These are phyloP conservation scores for Lutjanus erythropterus DNA, from an alignment of 2,113 vertebrate species.

Conservation along the genomic window DNA sequence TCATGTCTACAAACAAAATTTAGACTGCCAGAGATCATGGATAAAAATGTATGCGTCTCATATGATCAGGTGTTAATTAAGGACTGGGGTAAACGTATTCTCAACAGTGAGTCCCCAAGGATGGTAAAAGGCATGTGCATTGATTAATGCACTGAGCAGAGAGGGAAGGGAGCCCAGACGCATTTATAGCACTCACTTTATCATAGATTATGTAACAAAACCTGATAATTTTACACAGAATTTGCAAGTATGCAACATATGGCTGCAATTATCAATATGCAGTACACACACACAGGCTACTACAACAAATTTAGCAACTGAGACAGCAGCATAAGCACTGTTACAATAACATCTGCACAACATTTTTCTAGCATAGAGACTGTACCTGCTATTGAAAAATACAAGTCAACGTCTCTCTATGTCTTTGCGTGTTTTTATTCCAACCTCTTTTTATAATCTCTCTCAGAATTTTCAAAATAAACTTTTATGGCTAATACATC, in stretches of 20 bases:
- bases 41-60: not conserved
- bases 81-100: conserved; percentile 28
- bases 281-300: conserved; percentile 17
- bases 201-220: conserved; percentile 41
- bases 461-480: conserved; percentile 34
- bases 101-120: conserved; percentile 24
- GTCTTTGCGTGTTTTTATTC: not conserved
- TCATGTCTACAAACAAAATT: not conserved
- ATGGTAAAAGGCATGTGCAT: conserved; percentile 35
- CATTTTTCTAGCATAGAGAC: not conserved
- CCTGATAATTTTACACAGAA: conserved; percentile 39
- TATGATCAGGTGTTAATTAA: conserved; percentile 48
- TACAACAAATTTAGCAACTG: conserved; percentile 13
- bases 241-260: conserved; percentile 38
- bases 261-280: conserved; percentile 37
- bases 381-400: conserved; percentile 20
- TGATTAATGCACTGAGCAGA: conserved; percentile 39
- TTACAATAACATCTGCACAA: conserved; percentile 10
- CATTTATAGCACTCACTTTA: conserved; percentile 45
- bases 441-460: not conserved
- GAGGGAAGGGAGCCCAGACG: conserved; percentile 30
- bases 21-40: not conserved
- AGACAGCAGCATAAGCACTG: not conserved
- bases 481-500: conserved; percentile 17
- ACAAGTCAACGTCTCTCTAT: not conserved